phyloP scores from a whole-genome alignment of 1,140 invertebrate species.

The Ruditapes philippinarum region DNA sequence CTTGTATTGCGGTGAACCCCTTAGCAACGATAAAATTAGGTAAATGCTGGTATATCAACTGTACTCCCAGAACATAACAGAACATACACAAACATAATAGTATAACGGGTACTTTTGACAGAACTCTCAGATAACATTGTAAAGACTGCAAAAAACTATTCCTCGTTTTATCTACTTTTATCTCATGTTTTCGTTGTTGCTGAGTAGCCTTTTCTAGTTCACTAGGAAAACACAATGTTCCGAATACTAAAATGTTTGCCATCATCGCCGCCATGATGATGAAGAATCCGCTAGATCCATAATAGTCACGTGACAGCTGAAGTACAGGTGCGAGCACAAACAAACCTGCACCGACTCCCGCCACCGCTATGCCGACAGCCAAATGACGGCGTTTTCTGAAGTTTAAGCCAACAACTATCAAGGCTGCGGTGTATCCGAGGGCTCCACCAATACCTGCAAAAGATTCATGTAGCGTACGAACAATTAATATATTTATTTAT shows the following conservation, averaged over 20 bases:
- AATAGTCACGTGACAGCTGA: conserved; percentile 26
- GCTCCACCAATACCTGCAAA: conserved; percentile 47
- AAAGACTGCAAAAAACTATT: not conserved
- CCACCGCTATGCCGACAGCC: conserved; percentile 36
- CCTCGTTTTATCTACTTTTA: not conserved
- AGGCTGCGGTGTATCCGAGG: conserved; percentile 44
- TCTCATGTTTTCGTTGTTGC: not conserved
- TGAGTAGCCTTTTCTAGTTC: conserved; percentile 18
- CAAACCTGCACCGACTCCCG: conserved; percentile 43
- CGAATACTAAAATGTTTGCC: conserved; percentile 42
- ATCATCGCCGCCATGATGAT: conserved; percentile 45
- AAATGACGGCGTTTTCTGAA: conserved; percentile 34
- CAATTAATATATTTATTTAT: no score
- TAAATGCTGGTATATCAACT: conserved; percentile 45
- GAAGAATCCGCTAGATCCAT: conserved; percentile 49
- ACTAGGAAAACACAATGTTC: conserved; percentile 48
- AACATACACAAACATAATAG: conserved; percentile 45
- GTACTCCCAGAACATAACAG: conserved; percentile 24
- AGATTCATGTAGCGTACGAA: no score
- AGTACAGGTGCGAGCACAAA: conserved; percentile 24
- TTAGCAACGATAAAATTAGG: conserved; percentile 14
- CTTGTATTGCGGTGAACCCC: conserved; percentile 23
- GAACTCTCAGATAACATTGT: not conserved
- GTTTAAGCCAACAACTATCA: conserved; percentile 54
- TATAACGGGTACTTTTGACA: not conserved